A percentile compares a stretch with the other conserved stretches of the same genome.
phyloP scores from a whole-genome alignment of 2,888 invertebrate genomes.

The Anthophora plumipes region DNA sequence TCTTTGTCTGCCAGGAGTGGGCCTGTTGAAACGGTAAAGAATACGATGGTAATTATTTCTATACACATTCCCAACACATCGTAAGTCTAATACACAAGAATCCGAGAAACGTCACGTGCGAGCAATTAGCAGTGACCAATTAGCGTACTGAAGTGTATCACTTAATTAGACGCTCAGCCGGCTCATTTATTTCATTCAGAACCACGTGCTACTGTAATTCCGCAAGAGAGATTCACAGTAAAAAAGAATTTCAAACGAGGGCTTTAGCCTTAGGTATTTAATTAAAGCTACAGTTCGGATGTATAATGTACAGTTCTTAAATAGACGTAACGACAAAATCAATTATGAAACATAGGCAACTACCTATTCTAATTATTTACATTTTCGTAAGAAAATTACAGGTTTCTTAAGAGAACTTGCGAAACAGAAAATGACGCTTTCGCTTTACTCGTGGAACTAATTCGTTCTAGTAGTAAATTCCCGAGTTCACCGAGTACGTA shows the following conservation, averaged over 20 bases:
- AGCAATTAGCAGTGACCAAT: slow-evolving; percentile 33
- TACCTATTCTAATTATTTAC: no score
- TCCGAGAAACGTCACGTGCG: neutral
- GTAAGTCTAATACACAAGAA: neutral
- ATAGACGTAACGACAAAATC: no score
- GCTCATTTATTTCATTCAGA: slow-evolving; percentile 16
- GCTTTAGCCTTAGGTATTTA: neutral
- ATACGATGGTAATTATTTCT: neutral
- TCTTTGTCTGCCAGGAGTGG: neutral
- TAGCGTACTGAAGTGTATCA: slow-evolving; percentile 25
- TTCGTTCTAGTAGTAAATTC: no score
- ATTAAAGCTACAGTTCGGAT: neutral
- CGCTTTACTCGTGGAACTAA: no score
- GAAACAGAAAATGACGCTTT: no score
- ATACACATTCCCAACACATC: neutral
- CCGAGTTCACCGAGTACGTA: no score
- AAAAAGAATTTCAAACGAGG: neutral
- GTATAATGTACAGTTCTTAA: no score
- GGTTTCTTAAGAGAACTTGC: no score
- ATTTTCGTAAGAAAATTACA: no score
- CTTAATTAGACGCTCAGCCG: slow-evolving; percentile 19
- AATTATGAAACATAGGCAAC: no score
- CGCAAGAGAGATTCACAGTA: neutral
- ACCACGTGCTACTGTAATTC: neutral
- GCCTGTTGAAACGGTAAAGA: neutral